phyloP scores from a whole-genome alignment of 2,113 vertebrate genomes.

The Callocephalon fimbriatum region DNA sequence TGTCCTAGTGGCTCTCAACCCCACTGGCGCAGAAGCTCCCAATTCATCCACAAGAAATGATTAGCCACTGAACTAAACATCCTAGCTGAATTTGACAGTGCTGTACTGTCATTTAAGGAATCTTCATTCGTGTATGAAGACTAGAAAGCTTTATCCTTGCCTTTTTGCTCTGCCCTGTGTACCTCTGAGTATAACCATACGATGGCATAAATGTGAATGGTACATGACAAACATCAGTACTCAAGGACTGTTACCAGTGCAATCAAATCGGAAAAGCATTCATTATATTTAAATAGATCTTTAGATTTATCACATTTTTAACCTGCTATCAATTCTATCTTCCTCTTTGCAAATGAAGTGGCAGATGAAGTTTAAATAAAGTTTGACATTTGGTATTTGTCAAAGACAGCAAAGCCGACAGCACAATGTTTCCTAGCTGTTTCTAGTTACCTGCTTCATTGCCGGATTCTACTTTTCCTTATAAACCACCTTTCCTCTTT shows the following conservation, averaged over 20 bases:
- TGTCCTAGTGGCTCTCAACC: neutral
- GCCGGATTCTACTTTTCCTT: neutral
- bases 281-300: neutral
- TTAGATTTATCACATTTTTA: neutral
- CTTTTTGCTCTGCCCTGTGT: neutral
- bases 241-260: neutral
- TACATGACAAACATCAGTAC: neutral
- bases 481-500: neutral
- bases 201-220: neutral
- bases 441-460: neutral
- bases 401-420: neutral
- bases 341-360: neutral
- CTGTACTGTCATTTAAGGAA: neutral
- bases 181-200: neutral
- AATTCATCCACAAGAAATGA: neutral
- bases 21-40: neutral
- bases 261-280: neutral
- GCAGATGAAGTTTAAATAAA: neutral
- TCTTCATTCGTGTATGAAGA: neutral
- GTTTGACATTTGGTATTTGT: neutral
- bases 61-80: neutral
- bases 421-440: neutral
- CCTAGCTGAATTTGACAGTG: neutral
- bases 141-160: neutral
- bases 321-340: neutral